Evolutionary conservation across 2,888 invertebrate species (phyloP), one percentile per base, ranked within the genome.

Genomic region (Dioctria rufipes): DNA sequence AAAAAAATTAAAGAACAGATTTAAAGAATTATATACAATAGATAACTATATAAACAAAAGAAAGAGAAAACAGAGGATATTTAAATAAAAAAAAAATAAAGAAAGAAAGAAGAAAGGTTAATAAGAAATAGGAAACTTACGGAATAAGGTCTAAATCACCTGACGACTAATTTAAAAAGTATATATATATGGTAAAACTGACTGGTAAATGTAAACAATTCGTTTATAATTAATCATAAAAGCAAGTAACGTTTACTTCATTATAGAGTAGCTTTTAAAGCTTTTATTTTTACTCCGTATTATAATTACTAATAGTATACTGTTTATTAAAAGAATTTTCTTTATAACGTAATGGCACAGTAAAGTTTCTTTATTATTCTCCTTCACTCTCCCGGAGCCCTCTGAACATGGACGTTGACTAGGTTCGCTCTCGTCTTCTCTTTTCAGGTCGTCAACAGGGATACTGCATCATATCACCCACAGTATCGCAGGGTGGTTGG

Each of bases 151-250:
- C 83, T 84, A 84, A 84, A 83, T 85, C 84, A 85, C 85, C 85
- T 85, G 85, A 85, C 85, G 84, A 77, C 49, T 85, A 85, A 85
- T 84, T 83, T 84, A 83, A 83, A 83, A 83, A 82, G 60, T 71
- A 81, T 77, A 77, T 77, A 77, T 77, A 77, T 82, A 69, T 69
- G 69, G 43, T 51, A 80, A 25, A 85, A 87, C 87, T 88, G 88
- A 88, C 88, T 88, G 88, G 88, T 88, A 88, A 88, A 88, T 88
- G 88, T 88, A 88, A 88, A 88, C 87, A 88, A 88, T 87, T 88
- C 88, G 86, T 86, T 85, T 86, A 71, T 71, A 71, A 71, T 71
- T 71, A 71, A 85, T 85, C 83, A 84, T 84, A 84, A 84, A 82
- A 81, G 83, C 83, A 85, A 82, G 61, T 75, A 75, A 75, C 60